These are phyloP conservation scores for Seriola aureovittata DNA, from an alignment of 2,113 vertebrate species.

Conservation along the genomic window DNA sequence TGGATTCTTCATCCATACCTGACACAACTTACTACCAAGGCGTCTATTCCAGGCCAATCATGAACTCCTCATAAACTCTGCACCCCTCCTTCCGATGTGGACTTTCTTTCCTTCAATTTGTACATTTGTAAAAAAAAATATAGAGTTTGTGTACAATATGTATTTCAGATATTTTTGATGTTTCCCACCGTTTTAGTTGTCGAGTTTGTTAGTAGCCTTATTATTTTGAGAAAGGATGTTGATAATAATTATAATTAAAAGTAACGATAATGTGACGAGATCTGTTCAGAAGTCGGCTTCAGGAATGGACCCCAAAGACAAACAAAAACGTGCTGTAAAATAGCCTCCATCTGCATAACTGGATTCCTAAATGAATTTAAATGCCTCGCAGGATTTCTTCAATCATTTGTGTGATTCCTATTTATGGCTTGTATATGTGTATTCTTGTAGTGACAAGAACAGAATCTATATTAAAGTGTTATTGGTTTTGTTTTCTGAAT, in stretches of 20 bases:
- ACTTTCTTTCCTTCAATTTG: constrained; percentile 78
- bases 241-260: constrained; percentile 68
- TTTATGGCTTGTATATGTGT: constrained; percentile 99
- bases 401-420: constrained; percentile 98
- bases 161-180: constrained; percentile 85
- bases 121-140: constrained; percentile 86
- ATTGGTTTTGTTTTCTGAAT: constrained; percentile 89
- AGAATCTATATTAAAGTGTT: constrained; percentile 98
- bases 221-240: constrained; percentile 85
- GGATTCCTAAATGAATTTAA: constrained; percentile 73
- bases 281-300: constrained; percentile 84
- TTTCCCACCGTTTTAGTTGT: constrained; percentile 87
- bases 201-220: constrained; percentile 85
- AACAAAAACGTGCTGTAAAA: constrained; percentile 83
- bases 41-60: constrained; percentile 97
- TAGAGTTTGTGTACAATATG: constrained; percentile 87
- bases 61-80: constrained; percentile 95
- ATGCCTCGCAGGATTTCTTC: constrained; percentile 85
- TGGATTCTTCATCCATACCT: constrained; percentile 92
- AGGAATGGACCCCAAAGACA: constrained; percentile 89
- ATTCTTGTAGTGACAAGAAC: constrained; percentile 91
- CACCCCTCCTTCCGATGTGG: constrained; percentile 45
- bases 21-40: constrained; percentile 97
- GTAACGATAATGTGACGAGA: constrained; percentile 81
- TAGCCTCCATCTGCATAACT: constrained; percentile 70